These are phyloP conservation scores for Pristis pectinata DNA, from an alignment of 2,797 vertebrate species.

Conservation along the genomic window DNA sequence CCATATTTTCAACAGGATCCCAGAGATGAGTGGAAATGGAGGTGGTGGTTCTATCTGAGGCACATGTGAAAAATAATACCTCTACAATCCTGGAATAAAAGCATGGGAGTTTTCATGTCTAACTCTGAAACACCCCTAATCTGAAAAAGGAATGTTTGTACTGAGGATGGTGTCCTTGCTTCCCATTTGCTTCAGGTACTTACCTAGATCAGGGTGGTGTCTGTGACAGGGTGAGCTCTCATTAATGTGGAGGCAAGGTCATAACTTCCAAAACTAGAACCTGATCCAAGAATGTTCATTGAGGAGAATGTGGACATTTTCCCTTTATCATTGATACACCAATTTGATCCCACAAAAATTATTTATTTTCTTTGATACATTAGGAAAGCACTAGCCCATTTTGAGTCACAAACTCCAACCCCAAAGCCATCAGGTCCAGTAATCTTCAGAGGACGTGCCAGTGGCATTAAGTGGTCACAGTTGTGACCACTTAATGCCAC, in stretches of 20 bases:
- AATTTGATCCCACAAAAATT: not conserved
- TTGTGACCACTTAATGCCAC: not conserved
- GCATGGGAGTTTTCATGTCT: conserved; percentile 22
- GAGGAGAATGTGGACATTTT: not conserved
- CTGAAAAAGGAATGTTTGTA: conserved; percentile 14
- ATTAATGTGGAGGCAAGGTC: not conserved
- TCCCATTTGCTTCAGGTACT: no score
- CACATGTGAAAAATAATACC: not conserved
- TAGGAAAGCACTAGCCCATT: not conserved
- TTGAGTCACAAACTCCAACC: not conserved
- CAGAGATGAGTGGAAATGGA: not conserved
- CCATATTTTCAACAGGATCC: conserved; percentile 23
- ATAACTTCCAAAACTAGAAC: not conserved
- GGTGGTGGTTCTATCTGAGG: not conserved
- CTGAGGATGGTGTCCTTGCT: not conserved
- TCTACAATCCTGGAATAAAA: not conserved
- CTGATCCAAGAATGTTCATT: not conserved
- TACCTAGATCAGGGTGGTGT: not conserved
- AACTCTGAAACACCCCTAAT: not conserved
- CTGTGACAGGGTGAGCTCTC: not conserved
- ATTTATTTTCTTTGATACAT: not conserved
- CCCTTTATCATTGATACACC: not conserved
- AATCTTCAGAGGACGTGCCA: not conserved
- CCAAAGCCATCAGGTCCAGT: not conserved
- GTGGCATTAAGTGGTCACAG: not conserved